Percentiles rank a stretch among this genome's conserved stretches.
phyloP scores from a whole-genome alignment of 92 coral and sea anemone species.

The Parazoanthus darwini region DNA sequence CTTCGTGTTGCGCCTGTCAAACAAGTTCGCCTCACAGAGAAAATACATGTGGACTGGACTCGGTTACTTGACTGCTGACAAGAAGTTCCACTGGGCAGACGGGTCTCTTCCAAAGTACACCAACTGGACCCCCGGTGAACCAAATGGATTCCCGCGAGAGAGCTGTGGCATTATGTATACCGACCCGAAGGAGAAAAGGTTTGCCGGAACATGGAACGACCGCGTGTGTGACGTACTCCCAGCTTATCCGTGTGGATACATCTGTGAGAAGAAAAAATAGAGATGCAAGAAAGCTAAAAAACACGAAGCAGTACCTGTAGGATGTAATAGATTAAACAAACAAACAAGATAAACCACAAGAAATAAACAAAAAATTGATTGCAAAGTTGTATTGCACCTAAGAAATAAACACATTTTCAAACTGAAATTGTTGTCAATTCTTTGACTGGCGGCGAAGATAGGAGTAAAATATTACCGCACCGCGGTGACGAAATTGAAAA shows the following conservation, averaged over 20 bases:
- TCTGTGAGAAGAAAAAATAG: not conserved
- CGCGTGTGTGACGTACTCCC: not conserved
- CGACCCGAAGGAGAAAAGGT: not conserved
- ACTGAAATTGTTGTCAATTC: no score
- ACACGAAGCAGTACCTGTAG: no score
- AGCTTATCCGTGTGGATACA: not conserved
- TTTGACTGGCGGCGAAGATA: no score
- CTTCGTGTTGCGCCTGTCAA: not conserved
- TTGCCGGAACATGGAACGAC: not conserved
- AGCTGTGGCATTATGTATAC: not conserved
- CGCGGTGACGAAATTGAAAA: no score
- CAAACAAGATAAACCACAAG: no score
- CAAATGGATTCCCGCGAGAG: not conserved
- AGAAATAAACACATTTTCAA: no score
- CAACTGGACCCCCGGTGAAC: not conserved
- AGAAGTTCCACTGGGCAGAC: not conserved
- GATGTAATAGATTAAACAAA: no score
- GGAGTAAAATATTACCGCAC: no score
- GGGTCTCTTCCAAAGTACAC: not conserved
- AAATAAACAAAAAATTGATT: no score
- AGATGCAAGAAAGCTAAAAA: not conserved
- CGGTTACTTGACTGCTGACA: not conserved
- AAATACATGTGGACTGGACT: conserved; percentile 4
- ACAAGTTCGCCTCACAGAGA: not conserved
- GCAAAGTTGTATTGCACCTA: no score